Base-by-base conservation (phyloP, 2,888 invertebrate species). In the Ypsolopha sequella region DNA sequence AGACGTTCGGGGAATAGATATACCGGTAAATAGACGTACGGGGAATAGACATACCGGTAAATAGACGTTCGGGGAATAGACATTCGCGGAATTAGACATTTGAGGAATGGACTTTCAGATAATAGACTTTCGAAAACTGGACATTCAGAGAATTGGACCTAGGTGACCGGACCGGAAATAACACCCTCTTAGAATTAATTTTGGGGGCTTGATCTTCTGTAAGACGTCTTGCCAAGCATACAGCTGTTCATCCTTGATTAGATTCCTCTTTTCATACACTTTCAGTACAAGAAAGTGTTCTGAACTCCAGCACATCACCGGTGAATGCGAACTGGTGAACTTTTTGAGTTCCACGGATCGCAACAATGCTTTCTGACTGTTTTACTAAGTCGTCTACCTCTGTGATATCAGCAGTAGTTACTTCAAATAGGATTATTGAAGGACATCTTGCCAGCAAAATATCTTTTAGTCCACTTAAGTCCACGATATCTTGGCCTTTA, bases 231-330 rank as follows among this genome's bases (percentile, higher is more conserved):
- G n/a, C n/a, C n/a, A n/a, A n/a, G n/a, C n/a, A n/a, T n/a, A n/a
- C n/a, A n/a, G n/a, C n/a, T n/a, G n/a, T n/a, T n/a, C n/a, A n/a
- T n/a, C n/a, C n/a, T n/a, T n/a, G n/a, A n/a, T n/a, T n/a, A n/a
- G n/a, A n/a, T n/a, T n/a, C n/a, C n/a, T 50, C 39, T 53, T 35
- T 55, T 59, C 58, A 58, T 59, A 34, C 55, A 57, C 44, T 11
- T 44, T 6, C 14, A 9, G 9, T 24, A 11, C 44, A 44, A 4
- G 44, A 44, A 44, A 44, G 4, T 9, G 11, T 44, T 44, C 44
- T 44, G 33, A 44, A 44, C 33, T 44, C 44, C 4, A 44, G 33
- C 14, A 44, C 44, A 44, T 44, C 33, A 44, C 10, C 39, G n/a
- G n/a, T 11, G 44, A 8, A 44, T 9, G 13, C 44, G 13, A 44